A percentile compares a stretch with the other conserved stretches of the same genome.
These are phyloP conservation scores for Melanotaenia duboulayi DNA, from an alignment of 2,113 vertebrate genomes.

Conservation along the genomic window DNA sequence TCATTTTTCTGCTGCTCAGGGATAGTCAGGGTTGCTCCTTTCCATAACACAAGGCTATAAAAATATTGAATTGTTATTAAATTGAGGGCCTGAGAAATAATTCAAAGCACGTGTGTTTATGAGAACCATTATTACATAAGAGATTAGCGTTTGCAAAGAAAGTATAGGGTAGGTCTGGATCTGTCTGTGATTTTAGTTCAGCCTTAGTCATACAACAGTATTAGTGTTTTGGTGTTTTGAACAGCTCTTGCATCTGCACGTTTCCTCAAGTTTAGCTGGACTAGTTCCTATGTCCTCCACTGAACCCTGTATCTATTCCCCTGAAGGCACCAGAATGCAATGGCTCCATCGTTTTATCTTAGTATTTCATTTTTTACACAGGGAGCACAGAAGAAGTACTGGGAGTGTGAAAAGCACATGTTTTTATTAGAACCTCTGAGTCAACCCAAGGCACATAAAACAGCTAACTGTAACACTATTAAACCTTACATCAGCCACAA, in stretches of 20 bases:
- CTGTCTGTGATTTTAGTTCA: conserved; percentile 8
- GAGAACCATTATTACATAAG: conserved; percentile 49
- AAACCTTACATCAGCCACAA: conserved; percentile 31
- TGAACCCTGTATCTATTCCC: conserved; percentile 32
- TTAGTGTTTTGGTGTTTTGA: conserved; percentile 7
- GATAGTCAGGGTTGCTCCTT: conserved; percentile 40
- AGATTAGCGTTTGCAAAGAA: conserved; percentile 33
- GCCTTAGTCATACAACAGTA: background rate
- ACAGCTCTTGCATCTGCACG: background rate
- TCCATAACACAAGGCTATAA: conserved; percentile 44
- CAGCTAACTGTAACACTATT: conserved; percentile 21
- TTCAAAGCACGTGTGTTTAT: conserved; percentile 46
- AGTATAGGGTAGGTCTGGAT: conserved; percentile 11
- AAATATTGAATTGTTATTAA: conserved; percentile 63
- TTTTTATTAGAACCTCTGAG: conserved; percentile 16
- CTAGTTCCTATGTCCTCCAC: conserved; percentile 41
- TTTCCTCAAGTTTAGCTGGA: conserved; percentile 17
- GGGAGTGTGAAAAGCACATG: conserved; percentile 5
- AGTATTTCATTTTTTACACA: conserved; percentile 24
- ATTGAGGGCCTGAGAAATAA: conserved; percentile 54
- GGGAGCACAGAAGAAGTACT: background rate
- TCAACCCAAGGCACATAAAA: conserved; percentile 20
- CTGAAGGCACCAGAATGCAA: conserved; percentile 27
- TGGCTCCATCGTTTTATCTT: conserved; percentile 26
- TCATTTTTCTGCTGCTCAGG: conserved; percentile 33